Evolutionary conservation across 1,140 invertebrate species (phyloP).

Genomic region (Hyphantria cunea): DNA sequence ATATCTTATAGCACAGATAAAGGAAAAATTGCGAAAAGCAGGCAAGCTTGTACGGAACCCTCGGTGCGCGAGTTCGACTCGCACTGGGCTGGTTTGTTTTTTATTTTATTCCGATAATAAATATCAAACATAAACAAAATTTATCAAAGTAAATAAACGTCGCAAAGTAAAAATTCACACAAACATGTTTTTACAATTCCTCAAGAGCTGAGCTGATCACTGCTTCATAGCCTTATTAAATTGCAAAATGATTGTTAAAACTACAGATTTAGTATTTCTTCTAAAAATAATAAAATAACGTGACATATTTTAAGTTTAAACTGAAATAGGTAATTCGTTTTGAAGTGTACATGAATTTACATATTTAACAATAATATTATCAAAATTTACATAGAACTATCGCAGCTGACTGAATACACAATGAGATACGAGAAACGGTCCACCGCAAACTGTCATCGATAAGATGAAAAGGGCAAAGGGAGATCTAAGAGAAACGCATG

Average conservation of each 20-base stretch:
- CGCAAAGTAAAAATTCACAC: too few species aligned
- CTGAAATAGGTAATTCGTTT: conserved; percentile 10
- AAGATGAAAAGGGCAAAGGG: conserved; percentile 19
- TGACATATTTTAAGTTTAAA: conserved; percentile 21
- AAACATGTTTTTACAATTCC: too few species aligned
- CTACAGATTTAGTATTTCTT: conserved; percentile 14
- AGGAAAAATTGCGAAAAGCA: too few species aligned
- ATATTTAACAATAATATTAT: conserved; percentile 23
- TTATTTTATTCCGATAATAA: too few species aligned
- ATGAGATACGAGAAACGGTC: conserved; percentile 20
- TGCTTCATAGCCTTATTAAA: too few species aligned
- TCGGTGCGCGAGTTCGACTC: too few species aligned
- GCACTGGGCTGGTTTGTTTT: too few species aligned
- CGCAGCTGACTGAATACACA: conserved; percentile 20
- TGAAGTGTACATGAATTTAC: conserved; percentile 25
- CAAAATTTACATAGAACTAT: conserved; percentile 24
- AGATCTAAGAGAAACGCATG: conserved; percentile 1
- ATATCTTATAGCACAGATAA: too few species aligned
- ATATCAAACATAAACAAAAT: too few species aligned
- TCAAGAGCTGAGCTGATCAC: too few species aligned
- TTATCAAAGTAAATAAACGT: too few species aligned
- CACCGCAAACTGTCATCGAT: conserved; percentile 22
- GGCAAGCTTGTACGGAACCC: too few species aligned
- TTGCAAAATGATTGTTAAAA: conserved; percentile 7
- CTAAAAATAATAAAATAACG: conserved; percentile 6